Conservation (phyloP, 2,888 invertebrate species). For the Andrena chrysosceles region DNA sequence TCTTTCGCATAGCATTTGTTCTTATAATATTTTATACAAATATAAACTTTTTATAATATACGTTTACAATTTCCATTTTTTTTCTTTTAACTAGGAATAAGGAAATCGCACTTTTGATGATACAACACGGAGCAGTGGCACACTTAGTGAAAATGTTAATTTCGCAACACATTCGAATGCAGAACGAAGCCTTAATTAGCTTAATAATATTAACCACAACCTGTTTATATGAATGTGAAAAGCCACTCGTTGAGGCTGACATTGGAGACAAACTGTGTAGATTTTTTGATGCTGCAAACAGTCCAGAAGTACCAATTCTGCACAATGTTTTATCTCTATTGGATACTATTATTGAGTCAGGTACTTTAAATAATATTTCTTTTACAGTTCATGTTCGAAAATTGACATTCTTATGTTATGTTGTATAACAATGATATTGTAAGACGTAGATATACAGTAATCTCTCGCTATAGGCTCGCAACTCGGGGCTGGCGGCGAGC, state of each 20-base stretch:
- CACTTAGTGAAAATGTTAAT: slow-evolving; percentile 93
- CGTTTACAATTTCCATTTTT: slow-evolving; percentile 5
- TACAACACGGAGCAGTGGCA: slow-evolving; percentile 88
- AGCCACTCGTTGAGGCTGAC: slow-evolving; percentile 85
- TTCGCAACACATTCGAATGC: slow-evolving; percentile 95
- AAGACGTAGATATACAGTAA: too few species aligned
- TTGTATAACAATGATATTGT: neutral
- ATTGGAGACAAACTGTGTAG: slow-evolving; percentile 86
- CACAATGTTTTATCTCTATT: slow-evolving; percentile 86
- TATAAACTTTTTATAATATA: neutral
- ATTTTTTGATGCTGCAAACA: slow-evolving; percentile 85
- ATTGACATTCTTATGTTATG: neutral
- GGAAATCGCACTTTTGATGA: slow-evolving; percentile 85
- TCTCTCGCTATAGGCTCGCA: too few species aligned
- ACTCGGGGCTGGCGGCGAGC: too few species aligned
- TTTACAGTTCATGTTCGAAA: neutral
- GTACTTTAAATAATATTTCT: slow-evolving; percentile 60
- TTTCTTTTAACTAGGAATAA: slow-evolving; percentile 74
- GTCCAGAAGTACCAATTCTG: slow-evolving; percentile 86
- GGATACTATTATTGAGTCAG: slow-evolving; percentile 85
- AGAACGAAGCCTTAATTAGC: slow-evolving; percentile 92
- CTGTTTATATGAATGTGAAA: slow-evolving; percentile 77
- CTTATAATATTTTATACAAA: neutral
- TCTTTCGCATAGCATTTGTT: too few species aligned
- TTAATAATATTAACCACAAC: slow-evolving; percentile 88